Evolutionary conservation across 53 echinoderm and acorn worm genomes (phyloP).

Genomic region (Actinopyga echinites): DNA sequence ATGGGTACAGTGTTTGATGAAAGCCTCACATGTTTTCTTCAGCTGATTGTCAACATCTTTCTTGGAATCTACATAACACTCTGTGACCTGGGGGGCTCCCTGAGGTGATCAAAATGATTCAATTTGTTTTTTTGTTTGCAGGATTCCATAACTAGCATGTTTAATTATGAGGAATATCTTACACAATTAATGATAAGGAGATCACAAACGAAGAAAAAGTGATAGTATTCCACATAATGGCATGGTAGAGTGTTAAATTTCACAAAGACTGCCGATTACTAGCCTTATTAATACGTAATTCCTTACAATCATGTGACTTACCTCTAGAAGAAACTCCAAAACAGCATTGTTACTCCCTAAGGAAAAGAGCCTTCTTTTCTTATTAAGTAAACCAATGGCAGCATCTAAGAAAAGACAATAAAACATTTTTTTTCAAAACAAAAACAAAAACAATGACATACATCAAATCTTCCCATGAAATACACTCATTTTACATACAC

Average conservation of each 20-base stretch:
- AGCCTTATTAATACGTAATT: background rate
- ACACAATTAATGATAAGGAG: too few species aligned
- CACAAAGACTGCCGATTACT: too few species aligned
- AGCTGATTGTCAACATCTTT: constrained; percentile 98
- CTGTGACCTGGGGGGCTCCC: constrained; percentile 96
- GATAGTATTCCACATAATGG: too few species aligned
- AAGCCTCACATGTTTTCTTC: constrained; percentile 86
- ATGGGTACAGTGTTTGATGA: constrained; percentile 80
- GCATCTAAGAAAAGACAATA: constrained; percentile 65
- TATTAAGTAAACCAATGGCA: constrained; percentile 69
- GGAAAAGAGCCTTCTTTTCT: constrained; percentile 70
- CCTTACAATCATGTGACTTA: background rate
- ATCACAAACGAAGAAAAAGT: too few species aligned
- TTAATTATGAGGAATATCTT: background rate
- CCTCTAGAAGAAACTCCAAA: constrained; percentile 96
- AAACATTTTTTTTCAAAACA: too few species aligned
- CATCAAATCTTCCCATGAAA: too few species aligned
- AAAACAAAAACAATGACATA: too few species aligned
- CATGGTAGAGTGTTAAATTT: too few species aligned
- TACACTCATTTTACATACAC: too few species aligned
- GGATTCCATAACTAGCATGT: too few species aligned
- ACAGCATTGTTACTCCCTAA: constrained; percentile 91
- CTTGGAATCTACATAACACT: constrained; percentile 93
- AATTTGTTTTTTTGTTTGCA: background rate
- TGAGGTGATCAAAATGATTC: constrained; percentile 19